These are phyloP conservation scores for Anarhynchus alexandrinus DNA, from an alignment of 2,113 vertebrate species.

Conservation along the genomic window DNA sequence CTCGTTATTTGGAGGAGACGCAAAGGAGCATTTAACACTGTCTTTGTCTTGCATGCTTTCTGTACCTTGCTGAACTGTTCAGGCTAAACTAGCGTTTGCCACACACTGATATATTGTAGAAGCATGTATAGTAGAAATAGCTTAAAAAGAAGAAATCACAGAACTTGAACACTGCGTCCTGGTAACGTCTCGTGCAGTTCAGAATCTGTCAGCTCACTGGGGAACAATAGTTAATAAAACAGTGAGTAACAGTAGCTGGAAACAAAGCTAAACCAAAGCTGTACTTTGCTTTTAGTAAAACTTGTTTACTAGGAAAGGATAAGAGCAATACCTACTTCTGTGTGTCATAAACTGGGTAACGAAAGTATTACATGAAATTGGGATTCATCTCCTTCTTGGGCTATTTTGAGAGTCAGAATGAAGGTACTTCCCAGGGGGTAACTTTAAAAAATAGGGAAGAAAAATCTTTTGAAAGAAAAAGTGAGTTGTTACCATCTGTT, in stretches of 20 bases:
- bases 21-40: background rate
- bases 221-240: background rate
- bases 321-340: background rate
- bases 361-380: background rate
- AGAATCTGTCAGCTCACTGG: background rate
- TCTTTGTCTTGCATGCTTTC: background rate
- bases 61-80: background rate
- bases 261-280: background rate
- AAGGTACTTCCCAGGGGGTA: background rate
- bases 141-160: background rate
- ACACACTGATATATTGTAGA: rapidly evolving
- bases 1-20: background rate
- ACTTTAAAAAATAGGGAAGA: background rate
- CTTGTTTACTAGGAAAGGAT: background rate
- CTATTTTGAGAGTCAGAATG: background rate
- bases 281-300: background rate
- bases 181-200: background rate
- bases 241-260: background rate
- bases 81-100: background rate
- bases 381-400: background rate
- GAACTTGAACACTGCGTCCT: background rate
- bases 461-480: background rate
- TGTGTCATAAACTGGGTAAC: rapidly evolving
- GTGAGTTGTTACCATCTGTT: background rate
- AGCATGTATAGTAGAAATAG: background rate